Evolutionary conservation across 2,113 vertebrate genomes (phyloP).

Genomic region (Podarcis cretensis): DNA sequence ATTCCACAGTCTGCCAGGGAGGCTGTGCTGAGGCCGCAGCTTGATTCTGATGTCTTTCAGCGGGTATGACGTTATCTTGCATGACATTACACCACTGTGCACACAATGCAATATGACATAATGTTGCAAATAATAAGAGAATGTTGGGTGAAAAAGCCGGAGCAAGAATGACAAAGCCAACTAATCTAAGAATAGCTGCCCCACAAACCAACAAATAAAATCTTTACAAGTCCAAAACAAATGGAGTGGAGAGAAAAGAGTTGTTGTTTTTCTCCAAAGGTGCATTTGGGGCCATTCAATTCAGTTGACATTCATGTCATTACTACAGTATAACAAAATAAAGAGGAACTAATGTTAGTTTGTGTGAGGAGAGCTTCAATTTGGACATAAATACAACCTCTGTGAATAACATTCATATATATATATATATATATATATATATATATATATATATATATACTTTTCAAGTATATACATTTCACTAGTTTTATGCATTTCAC

Average conservation of each 20-base stretch:
- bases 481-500: no score
- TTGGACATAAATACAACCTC: not conserved
- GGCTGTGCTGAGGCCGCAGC: not conserved
- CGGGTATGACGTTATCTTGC: not conserved
- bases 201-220: not conserved
- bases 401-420: not conserved
- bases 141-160: not conserved
- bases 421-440: no score
- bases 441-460: no score
- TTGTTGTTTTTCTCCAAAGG: not conserved
- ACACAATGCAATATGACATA: conserved; percentile 18
- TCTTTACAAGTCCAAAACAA: not conserved
- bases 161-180: not conserved
- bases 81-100: not conserved
- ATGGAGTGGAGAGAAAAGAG: no score
- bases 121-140: conserved; percentile 23
- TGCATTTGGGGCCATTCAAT: not conserved
- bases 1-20: not conserved
- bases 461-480: no score
- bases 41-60: not conserved
- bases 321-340: not conserved
- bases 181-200: not conserved
- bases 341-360: not conserved
- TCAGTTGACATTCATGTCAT: not conserved
- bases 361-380: no score